phyloP scores from a whole-genome alignment of 1,140 invertebrate genomes.

The Heliconius hermathena region DNA sequence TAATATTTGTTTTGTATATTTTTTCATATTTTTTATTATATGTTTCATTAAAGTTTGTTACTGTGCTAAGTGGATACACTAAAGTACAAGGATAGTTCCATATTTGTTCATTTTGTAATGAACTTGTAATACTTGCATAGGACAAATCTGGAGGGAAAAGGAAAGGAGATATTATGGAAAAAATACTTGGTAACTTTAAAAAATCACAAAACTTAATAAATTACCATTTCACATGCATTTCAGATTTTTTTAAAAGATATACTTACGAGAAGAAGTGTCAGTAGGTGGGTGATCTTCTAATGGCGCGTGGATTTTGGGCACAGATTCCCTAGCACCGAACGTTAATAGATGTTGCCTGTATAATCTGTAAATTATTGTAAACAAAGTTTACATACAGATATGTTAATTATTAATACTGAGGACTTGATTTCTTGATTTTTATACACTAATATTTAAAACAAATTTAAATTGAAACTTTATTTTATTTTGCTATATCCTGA shows the following conservation, averaged over 20 bases:
- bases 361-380: constrained; percentile 75
- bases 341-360: constrained; percentile 90
- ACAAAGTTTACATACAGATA: too few relatives aligned
- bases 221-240: background rate
- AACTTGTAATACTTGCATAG: background rate
- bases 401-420: too few relatives aligned
- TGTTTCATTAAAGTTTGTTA: background rate
- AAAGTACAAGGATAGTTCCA: constrained; percentile 14
- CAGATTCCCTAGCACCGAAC: constrained; percentile 82
- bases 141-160: constrained; percentile 7
- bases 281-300: constrained; percentile 64
- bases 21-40: background rate
- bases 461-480: too few relatives aligned
- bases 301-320: constrained; percentile 71
- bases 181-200: background rate
- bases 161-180: background rate
- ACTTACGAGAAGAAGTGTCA: constrained; percentile 71
- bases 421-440: too few relatives aligned
- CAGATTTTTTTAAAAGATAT: background rate
- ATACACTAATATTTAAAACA: too few relatives aligned
- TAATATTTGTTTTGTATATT: background rate
- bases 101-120: constrained; percentile 4
- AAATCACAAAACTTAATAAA: background rate
- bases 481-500: too few relatives aligned
- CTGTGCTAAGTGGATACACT: constrained; percentile 21